Base-by-base conservation (phyloP, 2,113 vertebrate species). In the Pimephales promelas region DNA sequence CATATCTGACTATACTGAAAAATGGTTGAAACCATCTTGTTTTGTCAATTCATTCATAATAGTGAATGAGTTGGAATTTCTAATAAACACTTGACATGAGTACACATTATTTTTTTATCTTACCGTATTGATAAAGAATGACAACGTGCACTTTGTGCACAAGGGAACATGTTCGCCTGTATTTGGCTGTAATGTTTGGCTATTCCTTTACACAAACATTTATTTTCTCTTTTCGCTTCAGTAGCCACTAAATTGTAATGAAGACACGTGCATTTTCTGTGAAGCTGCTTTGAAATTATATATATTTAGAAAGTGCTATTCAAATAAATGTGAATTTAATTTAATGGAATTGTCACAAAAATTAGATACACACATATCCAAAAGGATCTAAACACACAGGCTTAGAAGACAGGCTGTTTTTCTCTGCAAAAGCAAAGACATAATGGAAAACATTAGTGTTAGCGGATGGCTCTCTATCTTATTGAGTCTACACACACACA, bases 361-460 rank as follows among this genome's bases (percentile, higher is more conserved):
- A 52, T 28, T 2, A 0, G 3, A 40, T 59, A 66, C 4, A 54
- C 61, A 54, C 47, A 72, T 68, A 66, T 31, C 77, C 59, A 45
- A 31, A 73, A 43, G 73, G 45, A 84, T 18, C 49, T 13, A 59
- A 45, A 61, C 40, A 84, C 36, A 84, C 40, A 81, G 18, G 52
- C 11, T 22, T 3, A 22, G 52, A 20, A 54, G 52, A 76, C 79
- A 49, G 70, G 64, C 64, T 87, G 86, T 87, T 85, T 87, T 87
- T 87, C 86, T 85, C 34, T 66, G 47, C 31, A 73, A 79, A 79
- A 79, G 83, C 75, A 84, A 34, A 68, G 72, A 74, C 64, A 82
- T 87, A 87, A 87, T 87, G 86, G 79, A 87, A 87, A 87, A 82
- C 86, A 87, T 87, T 84, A 87, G 86, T 74, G 73, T 82, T 49